Base-by-base conservation (phyloP, 2,113 vertebrate genomes). In the Tachuris rubrigastra region DNA sequence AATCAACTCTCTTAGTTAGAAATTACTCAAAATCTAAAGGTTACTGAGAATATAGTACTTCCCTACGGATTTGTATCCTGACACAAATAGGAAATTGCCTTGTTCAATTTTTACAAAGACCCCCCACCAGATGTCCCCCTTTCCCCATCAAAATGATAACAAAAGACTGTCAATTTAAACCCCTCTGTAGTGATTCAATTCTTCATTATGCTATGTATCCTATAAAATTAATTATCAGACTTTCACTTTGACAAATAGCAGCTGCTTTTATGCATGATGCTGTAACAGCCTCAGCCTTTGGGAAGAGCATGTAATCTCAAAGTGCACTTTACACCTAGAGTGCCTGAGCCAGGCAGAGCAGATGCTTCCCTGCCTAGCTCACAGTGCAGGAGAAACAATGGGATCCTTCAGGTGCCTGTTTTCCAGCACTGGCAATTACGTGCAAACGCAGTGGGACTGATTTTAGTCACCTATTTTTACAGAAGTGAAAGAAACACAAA, bases 71-170 rank as follows among this genome's bases (percentile, higher is more conserved):
- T 76, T 87, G 14, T n/a, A 58, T 44, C n/a, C 14, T 31, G 28
- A 23, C 20, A 12, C 73, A 71, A 69, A 73, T 2, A 53, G 17
- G 53, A 81, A 93, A 80, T 19, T 9, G 17, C 15, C 41, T 53
- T 71, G 41, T 37, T 86, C 56, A 49, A 7, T 74, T 72, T 69
- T 88, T 86, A 39, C 12, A 33, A 62, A 47, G 42, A 67, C 4
- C 31, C 91, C 82, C 95, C 95, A 96, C 78, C 81, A 96, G 96
- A 62, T 97, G 97, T 95, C 97, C 88, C 39, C 50, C 50, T 96
- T 91, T 89, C 88, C 75, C 84, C 89, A 96, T 41, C 49, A 49
- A 84, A 94, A 66, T 37, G 28, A 55, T 35, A 30, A 44, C 16
- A 72, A 47, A 86, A 68, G 59, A 35, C 47, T n/a, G 65, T 46